Evolutionary conservation across 92 coral and sea anemone species (phyloP).

Genomic region (Porites divaricata): DNA sequence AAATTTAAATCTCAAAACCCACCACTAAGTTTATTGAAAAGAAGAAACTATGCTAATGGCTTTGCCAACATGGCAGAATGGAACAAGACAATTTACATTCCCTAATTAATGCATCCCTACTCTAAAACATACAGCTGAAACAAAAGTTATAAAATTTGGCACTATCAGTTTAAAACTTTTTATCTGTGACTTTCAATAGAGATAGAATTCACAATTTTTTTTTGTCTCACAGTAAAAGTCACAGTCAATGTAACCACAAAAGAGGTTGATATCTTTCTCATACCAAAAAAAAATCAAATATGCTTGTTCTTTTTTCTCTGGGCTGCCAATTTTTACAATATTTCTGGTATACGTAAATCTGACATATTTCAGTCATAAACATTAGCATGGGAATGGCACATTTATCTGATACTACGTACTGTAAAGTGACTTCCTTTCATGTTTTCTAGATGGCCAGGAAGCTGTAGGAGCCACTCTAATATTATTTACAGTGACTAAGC

Average conservation of each 20-base stretch:
- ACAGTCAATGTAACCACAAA: slow-evolving; percentile 7
- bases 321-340: no score
- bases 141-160: no score
- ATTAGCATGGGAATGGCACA: neutral
- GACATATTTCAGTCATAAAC: neutral
- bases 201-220: neutral
- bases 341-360: no score
- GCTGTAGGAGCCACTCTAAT: neutral
- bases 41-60: slow-evolving; percentile 16
- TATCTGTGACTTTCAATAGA: neutral
- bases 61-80: neutral
- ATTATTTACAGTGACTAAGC: neutral
- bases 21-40: slow-evolving; percentile 11
- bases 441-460: slow-evolving; percentile 9
- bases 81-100: neutral
- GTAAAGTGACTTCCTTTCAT: neutral
- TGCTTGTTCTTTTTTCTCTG: no score
- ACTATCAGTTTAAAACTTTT: neutral
- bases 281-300: no score
- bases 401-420: neutral
- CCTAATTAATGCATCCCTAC: no score
- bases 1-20: slow-evolving; percentile 1
- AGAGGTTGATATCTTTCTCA: neutral
- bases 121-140: no score
- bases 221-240: neutral